A percentile compares a stretch with the other conserved stretches of the same genome.
These are phyloP conservation scores for Anarsia innoxiella DNA, from an alignment of 2,888 invertebrate genomes.

Conservation along the genomic window DNA sequence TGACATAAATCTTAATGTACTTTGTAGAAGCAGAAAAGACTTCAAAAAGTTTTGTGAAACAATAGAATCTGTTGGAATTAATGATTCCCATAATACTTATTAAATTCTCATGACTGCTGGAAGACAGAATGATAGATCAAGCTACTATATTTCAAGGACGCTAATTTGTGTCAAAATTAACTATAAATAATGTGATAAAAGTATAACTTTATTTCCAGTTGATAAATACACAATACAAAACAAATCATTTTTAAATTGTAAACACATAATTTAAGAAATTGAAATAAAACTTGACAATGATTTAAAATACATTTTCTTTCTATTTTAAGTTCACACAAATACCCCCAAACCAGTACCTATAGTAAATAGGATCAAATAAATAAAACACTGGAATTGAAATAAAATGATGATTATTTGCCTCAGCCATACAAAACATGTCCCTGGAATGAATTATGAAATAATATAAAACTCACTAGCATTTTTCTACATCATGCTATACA, in stretches of 20 bases:
- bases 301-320: constrained; percentile 8
- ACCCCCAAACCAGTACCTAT: constrained; percentile 13
- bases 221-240: constrained; percentile 12
- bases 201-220: constrained; percentile 11
- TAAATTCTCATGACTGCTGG: no score
- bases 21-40: constrained; percentile 73
- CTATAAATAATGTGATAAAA: no score
- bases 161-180: no score
- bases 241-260: constrained; percentile 9
- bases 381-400: constrained; percentile 1
- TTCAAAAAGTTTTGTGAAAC: constrained; percentile 68
- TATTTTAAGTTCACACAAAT: not conserved
- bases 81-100: no score
- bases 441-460: constrained; percentile 33
- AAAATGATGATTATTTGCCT: constrained; percentile 30
- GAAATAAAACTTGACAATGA: constrained; percentile 10
- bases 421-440: constrained; percentile 27
- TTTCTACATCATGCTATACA: not conserved
- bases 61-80: constrained; percentile 21
- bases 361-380: not conserved
- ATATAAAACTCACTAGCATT: constrained; percentile 16
- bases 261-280: constrained; percentile 13
- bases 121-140: no score
- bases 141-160: no score
- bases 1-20: constrained; percentile 66